Conservation (phyloP, 2,888 invertebrate species). For the Philopedon plagiatum region DNA sequence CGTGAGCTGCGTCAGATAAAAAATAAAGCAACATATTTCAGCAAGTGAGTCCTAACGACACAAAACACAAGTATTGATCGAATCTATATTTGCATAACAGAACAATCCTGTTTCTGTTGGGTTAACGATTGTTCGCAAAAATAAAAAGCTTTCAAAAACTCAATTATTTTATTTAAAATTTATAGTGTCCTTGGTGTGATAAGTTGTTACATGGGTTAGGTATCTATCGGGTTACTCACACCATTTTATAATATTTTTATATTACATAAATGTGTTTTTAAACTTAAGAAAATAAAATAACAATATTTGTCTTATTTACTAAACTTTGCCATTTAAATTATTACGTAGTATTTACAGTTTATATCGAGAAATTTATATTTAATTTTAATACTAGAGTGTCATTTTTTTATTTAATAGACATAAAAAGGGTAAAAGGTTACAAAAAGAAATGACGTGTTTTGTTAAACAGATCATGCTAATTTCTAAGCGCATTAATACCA, state of each 20-base stretch:
- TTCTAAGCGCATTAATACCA: slow-evolving; percentile 15
- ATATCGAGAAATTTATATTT: slow-evolving; percentile 39
- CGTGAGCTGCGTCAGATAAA: too few species aligned
- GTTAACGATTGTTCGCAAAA: not conserved
- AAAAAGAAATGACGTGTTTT: slow-evolving; percentile 15
- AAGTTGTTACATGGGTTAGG: slow-evolving; percentile 33
- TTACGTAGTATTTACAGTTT: slow-evolving; percentile 42
- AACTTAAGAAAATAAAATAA: slow-evolving; percentile 36
- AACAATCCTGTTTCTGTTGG: too few species aligned
- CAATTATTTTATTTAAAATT: slow-evolving; percentile 46
- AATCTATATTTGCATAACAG: too few species aligned
- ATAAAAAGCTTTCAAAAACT: slow-evolving; percentile 25
- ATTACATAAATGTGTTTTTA: slow-evolving; percentile 36
- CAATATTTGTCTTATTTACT: slow-evolving; percentile 35
- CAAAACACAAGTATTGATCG: too few species aligned
- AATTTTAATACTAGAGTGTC: slow-evolving; percentile 36
- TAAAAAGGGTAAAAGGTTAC: slow-evolving; percentile 19
- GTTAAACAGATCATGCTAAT: slow-evolving; percentile 27
- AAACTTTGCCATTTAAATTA: slow-evolving; percentile 23
- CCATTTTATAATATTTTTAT: slow-evolving; percentile 42
- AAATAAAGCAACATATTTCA: too few species aligned
- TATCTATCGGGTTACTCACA: slow-evolving; percentile 37
- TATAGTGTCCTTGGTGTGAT: slow-evolving; percentile 41
- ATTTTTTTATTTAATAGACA: slow-evolving; percentile 34
- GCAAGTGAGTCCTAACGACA: too few species aligned